Base-by-base conservation (phyloP, 2,797 vertebrate genomes). In the Carcharodon carcharias region DNA sequence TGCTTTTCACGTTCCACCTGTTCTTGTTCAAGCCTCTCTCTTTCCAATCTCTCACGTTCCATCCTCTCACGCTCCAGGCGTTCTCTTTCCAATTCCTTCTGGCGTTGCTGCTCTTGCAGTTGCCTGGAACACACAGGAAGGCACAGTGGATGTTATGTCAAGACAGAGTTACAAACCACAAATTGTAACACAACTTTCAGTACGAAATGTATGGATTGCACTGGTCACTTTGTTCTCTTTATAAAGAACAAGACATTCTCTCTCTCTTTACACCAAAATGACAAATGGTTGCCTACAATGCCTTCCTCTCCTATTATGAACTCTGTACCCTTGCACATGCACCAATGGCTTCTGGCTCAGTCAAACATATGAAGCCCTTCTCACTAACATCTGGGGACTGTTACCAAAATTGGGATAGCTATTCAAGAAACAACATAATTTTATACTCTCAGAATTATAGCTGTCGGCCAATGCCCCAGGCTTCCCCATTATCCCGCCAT, bases 31-130 rank as follows among this genome's bases (percentile, higher is more conserved):
- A 97, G 97, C 97, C 97, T 82, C 96, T 97, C 97, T 6, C 96
- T 97, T 97, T 98, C 97, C 95, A 96, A 95, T 21, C 71, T 96
- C 96, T 97, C 98, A 3, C 82, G 96, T 82, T 97, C 97, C 96
- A 97, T 98, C 3, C 96, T 96, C 89, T 98, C 98, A 2, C 96
- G 97, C 92, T 98, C 98, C 96, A 97, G 97, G 0, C 96, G 71
- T 67, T 98, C 98, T 54, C 98, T 97, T 97, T 98, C 98, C 97
- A 98, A 97, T 96, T 98, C 98, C 97, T 98, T 98, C 97, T 98
- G 98, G 54, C 97, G 98, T 96, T 98, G 98, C 91, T 98, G 98
- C 96, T 99, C 98, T 96, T 98, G 98, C 71, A 98, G 97, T 97
- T 99, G 98, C 97, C 98, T 99, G 97, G 96, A 97, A 56, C n/a